Evolutionary conservation across 1,140 invertebrate genomes (phyloP), one percentile per base, ranked within the genome.

Genomic region (Panagrolaimus sp.): DNA sequence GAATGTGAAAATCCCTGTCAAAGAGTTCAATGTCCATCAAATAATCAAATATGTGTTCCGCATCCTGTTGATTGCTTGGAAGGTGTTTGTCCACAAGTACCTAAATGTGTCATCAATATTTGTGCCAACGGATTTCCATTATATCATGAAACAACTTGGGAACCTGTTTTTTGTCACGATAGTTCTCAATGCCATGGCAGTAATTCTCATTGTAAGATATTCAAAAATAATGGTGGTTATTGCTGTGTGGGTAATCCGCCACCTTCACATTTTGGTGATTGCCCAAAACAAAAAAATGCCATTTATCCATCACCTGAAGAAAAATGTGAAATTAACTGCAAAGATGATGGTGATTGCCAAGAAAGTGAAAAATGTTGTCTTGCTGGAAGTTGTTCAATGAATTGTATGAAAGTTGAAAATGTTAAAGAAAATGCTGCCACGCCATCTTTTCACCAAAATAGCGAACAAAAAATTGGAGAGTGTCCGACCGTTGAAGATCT

Each of bases 1-100:
- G 77, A 78, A 65, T 78, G 77, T 47, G 48, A 45, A 38, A 76
- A 75, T 61, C 75, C 76, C 25, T 78, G 77, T 63, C 53, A 78
- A n/a, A 74, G 74, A 70, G 38, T 16, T 31, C 16, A 69, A 23
- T 80, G 77, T 63, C 69, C 66, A 31, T 27, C 57, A n/a, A 71
- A 45, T 63, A 53, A 64, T 44, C 66, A 63, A 44, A 68, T 78
- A n/a, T 78, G 76, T 68, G 38, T 78, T 44, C 74, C 78, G 16
- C 67, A 78, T 43, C 71, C 62, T 53, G 72, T 74, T 27, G 74
- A 80, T 23, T 78, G 76, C 57, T 42, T 69, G 1, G 64, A 63
- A 65, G 63, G 42, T n/a, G 47, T 48, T 62, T 75, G 72, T 51
- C 48, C 72, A 0, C 66, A 65, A 25, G 71, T 78, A 63, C 76